phyloP scores from a whole-genome alignment of 92 coral and sea anemone genomes.

The Porites lobata region DNA sequence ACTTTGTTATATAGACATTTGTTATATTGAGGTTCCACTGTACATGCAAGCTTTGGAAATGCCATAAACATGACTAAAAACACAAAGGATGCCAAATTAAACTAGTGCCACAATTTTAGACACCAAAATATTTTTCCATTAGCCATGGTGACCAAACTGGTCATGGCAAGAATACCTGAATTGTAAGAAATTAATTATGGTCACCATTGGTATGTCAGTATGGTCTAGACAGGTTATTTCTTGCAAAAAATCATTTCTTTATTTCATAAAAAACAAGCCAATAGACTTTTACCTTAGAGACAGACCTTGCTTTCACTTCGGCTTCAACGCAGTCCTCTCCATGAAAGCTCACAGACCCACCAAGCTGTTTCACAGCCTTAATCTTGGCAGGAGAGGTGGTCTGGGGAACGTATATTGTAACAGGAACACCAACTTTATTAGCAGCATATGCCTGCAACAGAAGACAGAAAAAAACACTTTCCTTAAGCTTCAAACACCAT shows the following conservation, averaged over 20 bases:
- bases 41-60: too few relatives aligned
- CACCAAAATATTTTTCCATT: too few relatives aligned
- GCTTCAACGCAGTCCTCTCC: constrained; percentile 92
- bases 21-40: too few relatives aligned
- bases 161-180: too few relatives aligned
- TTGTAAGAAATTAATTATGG: too few relatives aligned
- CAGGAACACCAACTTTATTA: constrained; percentile 70
- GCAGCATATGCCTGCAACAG: constrained; percentile 78
- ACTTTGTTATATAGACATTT: too few relatives aligned
- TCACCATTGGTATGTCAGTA: too few relatives aligned
- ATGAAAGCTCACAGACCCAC: constrained; percentile 63
- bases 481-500: neutral
- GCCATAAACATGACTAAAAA: too few relatives aligned
- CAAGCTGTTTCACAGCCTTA: constrained; percentile 72
- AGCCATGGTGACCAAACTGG: too few relatives aligned
- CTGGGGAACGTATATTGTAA: constrained; percentile 82
- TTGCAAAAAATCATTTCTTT: neutral
- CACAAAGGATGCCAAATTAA: too few relatives aligned
- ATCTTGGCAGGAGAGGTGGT: constrained; percentile 67
- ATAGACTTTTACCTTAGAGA: constrained; percentile 67
- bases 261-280: neutral
- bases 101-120: too few relatives aligned
- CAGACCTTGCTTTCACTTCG: constrained; percentile 79
- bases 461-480: neutral
- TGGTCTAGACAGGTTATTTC: too few relatives aligned